phyloP scores from a whole-genome alignment of 1,140 invertebrate genomes.

The Doryteuthis pealeii region DNA sequence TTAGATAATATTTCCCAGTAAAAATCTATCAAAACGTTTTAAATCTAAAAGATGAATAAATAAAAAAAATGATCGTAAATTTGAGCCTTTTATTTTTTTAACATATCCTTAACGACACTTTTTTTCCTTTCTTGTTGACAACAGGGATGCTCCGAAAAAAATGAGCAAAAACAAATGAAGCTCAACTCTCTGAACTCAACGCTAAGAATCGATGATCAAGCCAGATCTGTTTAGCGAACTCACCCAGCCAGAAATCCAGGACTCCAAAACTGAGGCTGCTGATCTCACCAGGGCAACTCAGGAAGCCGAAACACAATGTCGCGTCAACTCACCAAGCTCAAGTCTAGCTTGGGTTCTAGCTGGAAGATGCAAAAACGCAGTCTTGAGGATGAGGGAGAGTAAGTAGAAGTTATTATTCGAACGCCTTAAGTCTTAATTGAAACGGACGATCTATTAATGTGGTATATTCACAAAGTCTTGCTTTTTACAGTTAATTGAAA shows the following conservation, averaged over 20 bases:
- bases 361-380: constrained; percentile 95
- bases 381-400: constrained; percentile 93
- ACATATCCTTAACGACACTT: background rate
- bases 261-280: constrained; percentile 85
- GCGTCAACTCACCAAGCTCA: constrained; percentile 95
- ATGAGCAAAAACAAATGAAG: constrained; percentile 94
- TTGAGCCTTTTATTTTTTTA: background rate
- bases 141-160: constrained; percentile 93
- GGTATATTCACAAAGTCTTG: no score
- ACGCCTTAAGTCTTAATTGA: no score
- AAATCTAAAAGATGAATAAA: no score
- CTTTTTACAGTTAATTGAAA: no score
- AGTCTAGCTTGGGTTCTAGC: constrained; percentile 87
- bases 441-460: no score
- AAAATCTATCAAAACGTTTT: no score
- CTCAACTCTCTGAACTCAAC: constrained; percentile 92
- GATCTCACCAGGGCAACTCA: constrained; percentile 86
- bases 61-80: no score
- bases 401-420: constrained; percentile 26
- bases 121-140: background rate
- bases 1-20: no score
- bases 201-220: constrained; percentile 79
- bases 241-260: constrained; percentile 48
- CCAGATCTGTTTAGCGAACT: constrained; percentile 52
- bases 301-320: constrained; percentile 95